phyloP scores from a whole-genome alignment of 2,113 vertebrate species.

The Ciconia maguari region DNA sequence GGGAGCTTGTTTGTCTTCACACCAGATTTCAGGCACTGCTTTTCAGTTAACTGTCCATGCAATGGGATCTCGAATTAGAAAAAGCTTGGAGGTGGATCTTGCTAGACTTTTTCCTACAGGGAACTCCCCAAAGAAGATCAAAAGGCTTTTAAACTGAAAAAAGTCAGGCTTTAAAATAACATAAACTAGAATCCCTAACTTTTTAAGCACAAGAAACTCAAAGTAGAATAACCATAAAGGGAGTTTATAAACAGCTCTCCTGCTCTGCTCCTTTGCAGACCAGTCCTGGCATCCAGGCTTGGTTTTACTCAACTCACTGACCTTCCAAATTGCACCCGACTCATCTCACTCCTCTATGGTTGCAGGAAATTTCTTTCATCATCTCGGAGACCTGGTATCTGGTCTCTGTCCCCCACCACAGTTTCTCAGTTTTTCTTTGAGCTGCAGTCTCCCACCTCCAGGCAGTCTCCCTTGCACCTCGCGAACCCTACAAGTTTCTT shows the following conservation, averaged over 20 bases:
- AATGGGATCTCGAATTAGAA: background rate
- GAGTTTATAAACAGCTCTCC: background rate
- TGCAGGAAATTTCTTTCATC: background rate
- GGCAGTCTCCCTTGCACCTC: background rate
- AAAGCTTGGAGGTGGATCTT: background rate
- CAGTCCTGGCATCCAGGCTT: background rate
- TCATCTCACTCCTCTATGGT: background rate
- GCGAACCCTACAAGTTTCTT: background rate
- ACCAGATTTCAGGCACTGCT: background rate
- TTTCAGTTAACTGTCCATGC: background rate
- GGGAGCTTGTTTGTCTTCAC: background rate
- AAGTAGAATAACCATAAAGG: background rate
- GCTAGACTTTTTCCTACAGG: background rate
- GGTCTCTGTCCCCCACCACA: background rate
- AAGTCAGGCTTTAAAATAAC: background rate
- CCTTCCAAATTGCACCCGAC: background rate
- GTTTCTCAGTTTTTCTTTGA: background rate
- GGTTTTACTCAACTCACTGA: background rate
- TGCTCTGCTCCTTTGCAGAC: background rate
- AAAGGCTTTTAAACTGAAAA: background rate
- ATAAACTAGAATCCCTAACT: background rate
- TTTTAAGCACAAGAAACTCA: background rate
- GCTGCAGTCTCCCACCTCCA: background rate
- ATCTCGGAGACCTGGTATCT: background rate
- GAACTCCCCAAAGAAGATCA: background rate